Evolutionary conservation across 2,888 invertebrate species (phyloP), one percentile per base, ranked within the genome.

Genomic region (Pyrochroa serraticornis): DNA sequence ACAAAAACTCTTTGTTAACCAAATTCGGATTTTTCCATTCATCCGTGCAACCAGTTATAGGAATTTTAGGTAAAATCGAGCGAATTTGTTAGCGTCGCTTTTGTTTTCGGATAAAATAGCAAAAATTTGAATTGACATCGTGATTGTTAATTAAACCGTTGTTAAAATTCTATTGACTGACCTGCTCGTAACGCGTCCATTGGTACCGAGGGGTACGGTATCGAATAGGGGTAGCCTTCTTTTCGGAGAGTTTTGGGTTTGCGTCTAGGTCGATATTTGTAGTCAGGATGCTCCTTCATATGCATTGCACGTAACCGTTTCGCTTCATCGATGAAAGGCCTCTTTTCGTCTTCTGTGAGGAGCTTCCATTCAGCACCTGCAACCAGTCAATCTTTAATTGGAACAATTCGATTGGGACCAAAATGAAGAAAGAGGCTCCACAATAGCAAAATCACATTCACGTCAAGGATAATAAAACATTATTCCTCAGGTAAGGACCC

Each of bases 241-340:
- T 94, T 94, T 75, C 93, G 84, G 65, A 92, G 77, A 34, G 92
- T 91, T 81, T 94, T 94, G 44, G 93, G 93, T 81, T 94, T 94
- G 80, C 94, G 86, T 73, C 93, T 81, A 9, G 95, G 95, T 67
- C 95, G 81, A 83, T 95, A 95, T 80, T 95, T 95, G 83, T 95
- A 95, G 82, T 95, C 95, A 0, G 95, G 95, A 77, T 95, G 93
- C 70, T 95, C 93, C 80, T 93, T 93, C 94, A 94, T 97, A 84
- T 97, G 94, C 87, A 92, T 89, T 12, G 93, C 92, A 41, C 97
- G 85, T 69, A 97, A 85, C 62, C 97, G 86, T 79, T 97, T 97
- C 8, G 97, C 97, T 78, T 97, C 97, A 78, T 97, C 97, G 67
- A 97, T 97, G 82, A 97, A 97, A 22, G 97, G 97, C 74, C 97